Evolutionary conservation across 1,140 invertebrate species (phyloP).

Genomic region (Neodiprion pinetum): DNA sequence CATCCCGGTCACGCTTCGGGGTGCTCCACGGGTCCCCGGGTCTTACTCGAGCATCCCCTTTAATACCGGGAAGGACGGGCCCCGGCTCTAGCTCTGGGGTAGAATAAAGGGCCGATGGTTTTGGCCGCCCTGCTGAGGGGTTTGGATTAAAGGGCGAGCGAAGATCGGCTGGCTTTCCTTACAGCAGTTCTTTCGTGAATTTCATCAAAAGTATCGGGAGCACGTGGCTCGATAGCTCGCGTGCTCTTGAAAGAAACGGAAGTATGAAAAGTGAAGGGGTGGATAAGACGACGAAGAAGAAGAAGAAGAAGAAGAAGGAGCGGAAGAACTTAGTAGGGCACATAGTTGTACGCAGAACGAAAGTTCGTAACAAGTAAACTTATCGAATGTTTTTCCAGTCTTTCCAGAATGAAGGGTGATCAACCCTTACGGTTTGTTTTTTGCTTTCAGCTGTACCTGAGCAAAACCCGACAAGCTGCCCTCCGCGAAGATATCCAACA

Average conservation of each 20-base stretch:
- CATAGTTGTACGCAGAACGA: constrained; percentile 7
- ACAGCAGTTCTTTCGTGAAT: too few species aligned
- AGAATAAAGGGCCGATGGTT: constrained; percentile 61
- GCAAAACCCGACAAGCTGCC: constrained; percentile 49
- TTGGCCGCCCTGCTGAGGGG: neutral
- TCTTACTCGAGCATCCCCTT: constrained; percentile 49
- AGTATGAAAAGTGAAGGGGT: constrained; percentile 21
- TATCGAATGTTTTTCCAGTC: neutral
- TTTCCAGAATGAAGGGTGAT: too few species aligned
- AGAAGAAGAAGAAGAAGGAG: constrained; percentile 20
- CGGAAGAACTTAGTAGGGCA: constrained; percentile 20
- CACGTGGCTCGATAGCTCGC: constrained; percentile 33
- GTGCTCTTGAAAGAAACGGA: constrained; percentile 26
- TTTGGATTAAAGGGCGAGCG: neutral
- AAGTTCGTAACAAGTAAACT: neutral
- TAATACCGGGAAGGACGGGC: constrained; percentile 54
- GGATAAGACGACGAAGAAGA: constrained; percentile 9
- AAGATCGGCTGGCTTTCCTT: too few species aligned
- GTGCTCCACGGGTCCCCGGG: constrained; percentile 22
- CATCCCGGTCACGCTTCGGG: constrained; percentile 59
- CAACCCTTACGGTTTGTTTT: constrained; percentile 11
- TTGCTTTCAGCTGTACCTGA: constrained; percentile 55
- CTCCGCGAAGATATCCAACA: constrained; percentile 31
- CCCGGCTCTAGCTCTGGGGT: constrained; percentile 35
- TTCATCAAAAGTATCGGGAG: constrained; percentile 37